Evolutionary conservation across 1,140 invertebrate species (phyloP), one percentile per base, ranked within the genome.

Genomic region (Sminthurinus signatus): DNA sequence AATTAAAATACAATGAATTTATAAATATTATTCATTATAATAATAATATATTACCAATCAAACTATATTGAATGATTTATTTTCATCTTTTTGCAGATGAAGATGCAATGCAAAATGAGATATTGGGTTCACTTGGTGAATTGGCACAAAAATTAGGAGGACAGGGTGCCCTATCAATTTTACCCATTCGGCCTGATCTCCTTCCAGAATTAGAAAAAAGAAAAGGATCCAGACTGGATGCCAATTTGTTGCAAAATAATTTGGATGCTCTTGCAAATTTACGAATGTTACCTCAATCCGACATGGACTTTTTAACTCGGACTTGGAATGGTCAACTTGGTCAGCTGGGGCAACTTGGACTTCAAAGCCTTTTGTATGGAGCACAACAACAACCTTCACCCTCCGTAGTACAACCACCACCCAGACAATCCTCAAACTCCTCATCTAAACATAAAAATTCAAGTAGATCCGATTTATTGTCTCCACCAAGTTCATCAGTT

Each of bases 111-210:
- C 39, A 42, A 12, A 5, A 21, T n/a, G 28, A 52, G 3, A 8
- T 52, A 28, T 23, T 71, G n/a, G 69, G 62, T 25, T 65, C 69
- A 1, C 42, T 71, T 10, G 62, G 51, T 36, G 65, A 71, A 50
- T 43, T 71, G 25, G 69, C 69, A n/a, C 65, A 71, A 54, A 71
- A 71, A 32, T 44, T 71, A 54, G 67, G 69, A 44, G 67, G 65
- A 36, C 67, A 67, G 1, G 67, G 69, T 57, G 67, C 67, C 25
- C 51, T 72, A n/a, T 63, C 69, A 55, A 72, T 72, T 44, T 31
- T 69, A 14, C 64, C 70, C 2, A 63, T 69, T 51, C 70, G 64
- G 42, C 67, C 70, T 2, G 67, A 63, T 19, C 14, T 21, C 10
- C 25, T 10, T 32, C 17, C 17, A 21, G 60, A 66, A 25, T 31